Evolutionary conservation across 2,888 invertebrate species (phyloP).

Genomic region (Andrena flavipes): DNA sequence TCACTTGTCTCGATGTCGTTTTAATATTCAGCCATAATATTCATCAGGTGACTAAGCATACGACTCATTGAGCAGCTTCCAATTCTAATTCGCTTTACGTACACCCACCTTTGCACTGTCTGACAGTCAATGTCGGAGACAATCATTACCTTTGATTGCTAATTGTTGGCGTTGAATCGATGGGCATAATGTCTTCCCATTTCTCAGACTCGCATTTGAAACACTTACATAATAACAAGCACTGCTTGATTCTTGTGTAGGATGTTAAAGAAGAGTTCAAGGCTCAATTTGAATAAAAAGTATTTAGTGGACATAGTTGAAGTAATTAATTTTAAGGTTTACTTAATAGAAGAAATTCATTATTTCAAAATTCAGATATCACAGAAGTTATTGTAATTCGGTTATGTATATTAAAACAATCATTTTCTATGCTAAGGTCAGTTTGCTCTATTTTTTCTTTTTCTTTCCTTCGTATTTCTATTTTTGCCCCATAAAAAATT

Average conservation of each 20-base stretch:
- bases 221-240: not conserved
- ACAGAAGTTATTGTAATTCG: no score
- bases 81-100: slow-evolving; percentile 60
- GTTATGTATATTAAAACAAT: no score
- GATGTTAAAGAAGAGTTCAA: not conserved
- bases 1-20: slow-evolving; percentile 43
- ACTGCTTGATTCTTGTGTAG: not conserved
- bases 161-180: slow-evolving; percentile 10
- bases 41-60: slow-evolving; percentile 69
- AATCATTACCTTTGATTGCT: slow-evolving; percentile 36
- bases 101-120: slow-evolving; percentile 44
- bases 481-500: no score
- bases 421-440: no score
- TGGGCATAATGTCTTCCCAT: slow-evolving; percentile 1
- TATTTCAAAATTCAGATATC: no score
- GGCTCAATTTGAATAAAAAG: no score
- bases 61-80: slow-evolving; percentile 61
- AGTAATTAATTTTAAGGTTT: no score
- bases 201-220: not conserved
- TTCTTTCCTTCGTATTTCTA: no score
- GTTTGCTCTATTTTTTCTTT: no score
- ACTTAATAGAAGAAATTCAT: no score
- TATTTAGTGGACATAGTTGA: no score
- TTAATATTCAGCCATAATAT: slow-evolving; percentile 69
- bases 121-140: slow-evolving; percentile 48